phyloP scores from a whole-genome alignment of 1,140 invertebrate species.

The Drosophila tristis region DNA sequence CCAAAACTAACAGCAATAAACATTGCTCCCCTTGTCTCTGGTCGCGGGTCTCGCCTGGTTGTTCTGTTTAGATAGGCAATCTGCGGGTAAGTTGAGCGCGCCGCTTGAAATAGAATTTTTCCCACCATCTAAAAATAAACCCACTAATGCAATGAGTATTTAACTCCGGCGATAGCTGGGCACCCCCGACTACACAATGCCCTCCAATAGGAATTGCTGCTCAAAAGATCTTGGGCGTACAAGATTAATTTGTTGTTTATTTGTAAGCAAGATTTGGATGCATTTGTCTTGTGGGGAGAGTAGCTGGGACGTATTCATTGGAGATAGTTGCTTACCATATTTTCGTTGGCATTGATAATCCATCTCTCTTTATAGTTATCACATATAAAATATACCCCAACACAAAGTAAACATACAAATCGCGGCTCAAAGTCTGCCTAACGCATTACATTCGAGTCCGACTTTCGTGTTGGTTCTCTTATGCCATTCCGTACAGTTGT shows the following conservation, averaged over 20 bases:
- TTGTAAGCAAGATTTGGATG: conserved; percentile 16
- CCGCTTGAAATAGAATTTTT: conserved; percentile 78
- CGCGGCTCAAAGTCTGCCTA: conserved; percentile 16
- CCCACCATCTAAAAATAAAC: conserved; percentile 79
- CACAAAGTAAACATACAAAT: conserved; percentile 6
- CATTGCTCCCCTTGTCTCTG: conserved; percentile 42
- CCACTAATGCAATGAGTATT: conserved; percentile 52
- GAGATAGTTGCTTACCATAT: no score
- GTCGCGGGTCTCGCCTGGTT: neutral
- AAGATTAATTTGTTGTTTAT: conserved; percentile 39
- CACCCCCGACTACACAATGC: conserved; percentile 46
- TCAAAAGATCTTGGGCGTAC: neutral
- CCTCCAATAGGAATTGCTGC: conserved; percentile 10
- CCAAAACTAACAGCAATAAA: conserved; percentile 77
- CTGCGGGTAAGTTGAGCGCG: conserved; percentile 51
- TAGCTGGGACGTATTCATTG: neutral
- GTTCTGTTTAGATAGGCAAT: conserved; percentile 74
- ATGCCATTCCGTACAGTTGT: conserved; percentile 42
- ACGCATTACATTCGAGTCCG: conserved; percentile 41
- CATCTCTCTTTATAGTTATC: neutral
- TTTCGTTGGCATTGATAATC: no score
- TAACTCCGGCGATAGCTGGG: conserved; percentile 19
- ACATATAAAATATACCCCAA: no score
- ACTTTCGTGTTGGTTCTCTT: conserved; percentile 42
- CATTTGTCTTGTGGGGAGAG: conserved; percentile 19